Evolutionary conservation across 2,888 invertebrate species (phyloP).

Genomic region (Graphium colonna): DNA sequence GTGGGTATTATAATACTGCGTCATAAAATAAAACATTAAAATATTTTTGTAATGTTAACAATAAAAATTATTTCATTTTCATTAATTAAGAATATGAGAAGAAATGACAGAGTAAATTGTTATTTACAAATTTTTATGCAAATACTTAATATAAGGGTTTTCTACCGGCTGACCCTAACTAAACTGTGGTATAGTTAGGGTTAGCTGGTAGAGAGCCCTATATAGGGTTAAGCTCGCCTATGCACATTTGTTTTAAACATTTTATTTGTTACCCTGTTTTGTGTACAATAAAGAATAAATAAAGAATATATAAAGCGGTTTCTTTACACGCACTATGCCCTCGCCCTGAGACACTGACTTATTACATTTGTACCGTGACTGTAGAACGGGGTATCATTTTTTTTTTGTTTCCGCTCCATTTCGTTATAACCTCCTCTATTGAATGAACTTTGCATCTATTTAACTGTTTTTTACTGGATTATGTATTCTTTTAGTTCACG

Average conservation of each 20-base stretch:
- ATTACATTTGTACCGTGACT: slow-evolving; percentile 3
- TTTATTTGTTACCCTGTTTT: too few relatives aligned
- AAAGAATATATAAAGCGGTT: neutral
- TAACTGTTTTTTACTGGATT: neutral
- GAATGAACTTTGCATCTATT: neutral
- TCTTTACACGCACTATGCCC: neutral
- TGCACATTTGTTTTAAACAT: too few relatives aligned
- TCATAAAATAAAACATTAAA: too few relatives aligned
- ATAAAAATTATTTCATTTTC: neutral
- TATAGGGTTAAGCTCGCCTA: too few relatives aligned
- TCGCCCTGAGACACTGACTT: neutral
- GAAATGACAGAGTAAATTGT: neutral
- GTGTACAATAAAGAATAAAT: too few relatives aligned
- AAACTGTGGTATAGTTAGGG: too few relatives aligned
- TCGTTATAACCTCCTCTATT: neutral
- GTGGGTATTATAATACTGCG: too few relatives aligned
- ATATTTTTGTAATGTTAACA: too few relatives aligned
- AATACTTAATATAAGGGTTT: too few relatives aligned
- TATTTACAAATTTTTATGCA: too few relatives aligned
- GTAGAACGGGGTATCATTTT: neutral
- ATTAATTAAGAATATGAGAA: neutral
- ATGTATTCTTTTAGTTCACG: slow-evolving; percentile 20
- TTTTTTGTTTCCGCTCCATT: neutral
- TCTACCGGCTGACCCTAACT: too few relatives aligned
- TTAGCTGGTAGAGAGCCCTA: too few relatives aligned